Conservation (phyloP, 2,888 invertebrate genomes). For the Chirona hameri region DNA sequence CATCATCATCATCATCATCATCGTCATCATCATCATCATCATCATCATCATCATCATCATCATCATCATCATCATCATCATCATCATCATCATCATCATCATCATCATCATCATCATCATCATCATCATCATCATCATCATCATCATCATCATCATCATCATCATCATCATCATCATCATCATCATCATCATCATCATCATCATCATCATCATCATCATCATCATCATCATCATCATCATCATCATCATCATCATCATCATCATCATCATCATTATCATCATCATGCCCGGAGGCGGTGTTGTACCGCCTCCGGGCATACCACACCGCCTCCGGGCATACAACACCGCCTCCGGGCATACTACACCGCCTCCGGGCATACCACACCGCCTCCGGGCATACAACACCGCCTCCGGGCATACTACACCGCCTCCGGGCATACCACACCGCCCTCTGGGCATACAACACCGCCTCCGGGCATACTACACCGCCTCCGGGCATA, state of each 20-base stretch:
- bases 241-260: not conserved
- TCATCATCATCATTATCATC: not conserved
- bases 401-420: too few relatives aligned
- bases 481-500: too few relatives aligned
- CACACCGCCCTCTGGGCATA: too few relatives aligned
- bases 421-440: too few relatives aligned
- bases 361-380: too few relatives aligned
- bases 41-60: conserved; percentile 22
- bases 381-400: too few relatives aligned
- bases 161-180: conserved; percentile 22
- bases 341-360: too few relatives aligned
- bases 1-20: conserved; percentile 22
- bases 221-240: not conserved
- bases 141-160: conserved; percentile 10
- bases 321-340: too few relatives aligned
- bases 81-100: conserved; percentile 22
- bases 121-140: conserved; percentile 22
- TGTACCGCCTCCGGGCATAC: too few relatives aligned
- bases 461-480: too few relatives aligned
- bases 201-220: not conserved
- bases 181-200: not conserved
- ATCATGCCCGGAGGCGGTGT: not conserved
- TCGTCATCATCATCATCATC: conserved; percentile 22
- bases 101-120: conserved; percentile 22
- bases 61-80: conserved; percentile 22